Evolutionary conservation across 2,797 vertebrate species (phyloP), one percentile per base, ranked within the genome.

Genomic region (Myripristis jacobus): DNA sequence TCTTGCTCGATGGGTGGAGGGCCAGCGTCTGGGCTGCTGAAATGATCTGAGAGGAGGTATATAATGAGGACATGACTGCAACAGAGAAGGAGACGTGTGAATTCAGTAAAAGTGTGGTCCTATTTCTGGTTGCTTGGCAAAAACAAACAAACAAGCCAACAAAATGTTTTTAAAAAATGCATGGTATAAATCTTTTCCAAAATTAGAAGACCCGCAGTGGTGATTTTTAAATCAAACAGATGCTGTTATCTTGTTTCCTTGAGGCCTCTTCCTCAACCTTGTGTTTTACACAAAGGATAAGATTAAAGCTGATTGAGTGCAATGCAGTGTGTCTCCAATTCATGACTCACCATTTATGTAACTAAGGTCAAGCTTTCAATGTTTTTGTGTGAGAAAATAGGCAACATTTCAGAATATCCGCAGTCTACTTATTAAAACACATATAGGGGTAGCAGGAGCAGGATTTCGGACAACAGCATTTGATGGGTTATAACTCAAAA

Each of bases 1-100:
- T 99, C 93, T 98, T 99, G 87, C 98, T 99, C 81, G 97, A 96
- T 0, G 97, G 98, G 89, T 99, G 98, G 13, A 98, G 92, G 18
- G 97, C 96, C 86, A 99, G 68, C 0, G 98, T 98, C 91, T 99
- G 97, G 60, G 96, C 96, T 50, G 98, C 97, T 2, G 98, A 98
- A 89, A 98, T 95, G 80, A 99, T 99, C 98, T 99, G 86, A 68
- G n/a, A 12, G 27, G 36, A 16, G 55, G 43, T 16, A 44, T 0
- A 18, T 57, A 66, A 29, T 1, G 58, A 77, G n/a, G 68, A 67
- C 8, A 19, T 7, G 9, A 47, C 9, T 34, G 18, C 7, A 8
- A 10, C 10, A 29, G 6, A 36, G 12, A 7, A n/a, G 21, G 47
- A 19, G n/a, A 36, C 11, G 24, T 12, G 24, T 44, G 44, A 36